Conservation (phyloP, 2,888 invertebrate genomes). For the Clitarchus hookeri region DNA sequence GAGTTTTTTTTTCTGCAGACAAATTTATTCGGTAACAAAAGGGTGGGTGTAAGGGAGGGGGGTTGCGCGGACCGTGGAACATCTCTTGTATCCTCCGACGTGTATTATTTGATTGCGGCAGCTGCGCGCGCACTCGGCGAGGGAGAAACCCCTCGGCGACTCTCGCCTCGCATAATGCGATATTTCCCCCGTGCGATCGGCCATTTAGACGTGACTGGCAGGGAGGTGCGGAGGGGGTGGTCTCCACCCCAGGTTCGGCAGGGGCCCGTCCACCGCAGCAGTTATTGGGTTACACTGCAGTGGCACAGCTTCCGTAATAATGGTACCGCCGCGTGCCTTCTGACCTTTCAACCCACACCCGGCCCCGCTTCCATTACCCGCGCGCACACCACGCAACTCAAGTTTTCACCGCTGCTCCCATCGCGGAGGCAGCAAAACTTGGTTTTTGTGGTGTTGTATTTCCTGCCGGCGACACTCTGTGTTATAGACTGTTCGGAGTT, state of each 20-base stretch:
- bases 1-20: not conserved
- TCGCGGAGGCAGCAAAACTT: too few relatives aligned
- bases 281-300: conserved; percentile 22
- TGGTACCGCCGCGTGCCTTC: conserved; percentile 27
- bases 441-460: too few relatives aligned
- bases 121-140: conserved; percentile 15
- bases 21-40: not conserved
- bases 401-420: not conserved
- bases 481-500: too few relatives aligned
- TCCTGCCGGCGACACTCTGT: too few relatives aligned
- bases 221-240: not conserved
- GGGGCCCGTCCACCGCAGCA: not conserved
- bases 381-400: not conserved
- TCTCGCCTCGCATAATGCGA: conserved; percentile 22
- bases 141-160: not conserved
- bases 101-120: conserved; percentile 26
- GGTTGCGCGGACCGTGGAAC: not conserved
- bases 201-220: conserved; percentile 21
- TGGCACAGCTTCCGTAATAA: conserved; percentile 17
- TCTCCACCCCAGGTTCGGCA: not conserved
- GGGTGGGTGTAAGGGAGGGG: not conserved
- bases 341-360: conserved; percentile 30
- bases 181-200: conserved; percentile 23
- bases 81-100: conserved; percentile 5
- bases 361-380: not conserved